Evolutionary conservation across 2,113 vertebrate genomes (phyloP).

Genomic region (Phrynosoma platyrhinos): DNA sequence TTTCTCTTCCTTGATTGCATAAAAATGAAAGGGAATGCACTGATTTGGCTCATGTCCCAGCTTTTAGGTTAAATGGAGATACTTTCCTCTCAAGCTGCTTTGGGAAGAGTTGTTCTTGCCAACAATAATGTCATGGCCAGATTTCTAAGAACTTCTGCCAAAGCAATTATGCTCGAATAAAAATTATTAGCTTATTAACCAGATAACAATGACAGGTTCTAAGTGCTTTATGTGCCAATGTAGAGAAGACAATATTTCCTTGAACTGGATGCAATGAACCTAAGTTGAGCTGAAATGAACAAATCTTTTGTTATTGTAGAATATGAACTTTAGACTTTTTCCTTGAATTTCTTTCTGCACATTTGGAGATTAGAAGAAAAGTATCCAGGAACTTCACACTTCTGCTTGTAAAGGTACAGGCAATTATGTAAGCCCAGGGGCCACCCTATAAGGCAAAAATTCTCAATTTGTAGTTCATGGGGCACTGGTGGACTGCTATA

Average conservation of each 20-base stretch:
- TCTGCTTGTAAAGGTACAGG: too few relatives aligned
- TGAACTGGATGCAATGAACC: not conserved
- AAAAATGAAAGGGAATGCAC: constrained; percentile 28
- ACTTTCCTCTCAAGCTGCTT: not conserved
- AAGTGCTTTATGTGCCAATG: not conserved
- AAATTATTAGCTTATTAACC: not conserved
- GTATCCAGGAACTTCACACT: not conserved
- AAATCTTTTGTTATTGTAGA: not conserved
- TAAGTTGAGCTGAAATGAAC: not conserved
- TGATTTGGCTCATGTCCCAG: constrained; percentile 31
- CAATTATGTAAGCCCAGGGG: too few relatives aligned
- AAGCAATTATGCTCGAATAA: constrained; percentile 10
- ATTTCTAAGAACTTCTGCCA: not conserved
- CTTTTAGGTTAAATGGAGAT: constrained; percentile 6
- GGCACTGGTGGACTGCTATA: not conserved
- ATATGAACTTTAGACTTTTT: not conserved
- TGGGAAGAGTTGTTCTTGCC: not conserved
- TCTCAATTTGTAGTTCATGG: not conserved
- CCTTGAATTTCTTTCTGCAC: not conserved
- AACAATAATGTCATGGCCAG: constrained; percentile 17
- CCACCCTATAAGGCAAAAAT: not conserved
- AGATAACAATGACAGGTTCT: not conserved
- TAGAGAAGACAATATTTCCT: not conserved
- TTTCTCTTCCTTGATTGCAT: not conserved
- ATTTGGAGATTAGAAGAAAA: not conserved